phyloP scores from a whole-genome alignment of 2,797 vertebrate species.

The Onychomys arenicola region DNA sequence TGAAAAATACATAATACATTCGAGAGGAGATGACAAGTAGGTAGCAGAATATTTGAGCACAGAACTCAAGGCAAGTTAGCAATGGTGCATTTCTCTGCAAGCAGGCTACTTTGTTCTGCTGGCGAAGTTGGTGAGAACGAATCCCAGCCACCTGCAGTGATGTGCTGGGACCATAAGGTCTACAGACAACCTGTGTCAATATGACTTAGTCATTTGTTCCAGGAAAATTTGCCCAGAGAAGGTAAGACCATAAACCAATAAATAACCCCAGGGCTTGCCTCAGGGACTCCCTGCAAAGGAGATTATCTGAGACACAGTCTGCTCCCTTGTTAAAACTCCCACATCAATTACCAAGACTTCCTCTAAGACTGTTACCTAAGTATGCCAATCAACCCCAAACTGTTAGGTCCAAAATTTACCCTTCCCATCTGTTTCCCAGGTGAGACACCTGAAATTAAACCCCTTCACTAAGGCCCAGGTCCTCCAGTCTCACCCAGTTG shows the following conservation, averaged over 20 bases:
- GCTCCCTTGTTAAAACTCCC: background rate
- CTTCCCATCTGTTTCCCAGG: background rate
- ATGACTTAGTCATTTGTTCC: conserved; percentile 53
- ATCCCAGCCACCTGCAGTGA: background rate
- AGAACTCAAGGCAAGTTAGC: background rate
- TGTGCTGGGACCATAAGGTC: background rate
- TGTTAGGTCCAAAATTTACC: background rate
- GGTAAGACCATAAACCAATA: conserved; percentile 45
- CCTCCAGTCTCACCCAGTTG: background rate
- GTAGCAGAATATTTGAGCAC: conserved; percentile 9
- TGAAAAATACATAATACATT: background rate
- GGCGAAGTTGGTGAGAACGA: background rate
- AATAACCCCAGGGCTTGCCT: conserved; percentile 39
- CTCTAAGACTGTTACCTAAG: background rate
- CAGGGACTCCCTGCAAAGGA: conserved; percentile 61
- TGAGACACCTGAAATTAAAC: background rate
- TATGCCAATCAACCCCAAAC: background rate
- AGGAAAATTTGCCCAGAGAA: conserved; percentile 30
- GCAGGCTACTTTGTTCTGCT: background rate
- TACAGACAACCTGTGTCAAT: conserved; percentile 38
- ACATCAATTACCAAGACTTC: conserved; percentile 37
- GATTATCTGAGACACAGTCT: background rate
- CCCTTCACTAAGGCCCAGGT: background rate
- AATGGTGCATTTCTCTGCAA: background rate
- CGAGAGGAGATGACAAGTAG: background rate